Evolutionary conservation across 2,113 vertebrate species (phyloP).

Genomic region (Python bivittatus): DNA sequence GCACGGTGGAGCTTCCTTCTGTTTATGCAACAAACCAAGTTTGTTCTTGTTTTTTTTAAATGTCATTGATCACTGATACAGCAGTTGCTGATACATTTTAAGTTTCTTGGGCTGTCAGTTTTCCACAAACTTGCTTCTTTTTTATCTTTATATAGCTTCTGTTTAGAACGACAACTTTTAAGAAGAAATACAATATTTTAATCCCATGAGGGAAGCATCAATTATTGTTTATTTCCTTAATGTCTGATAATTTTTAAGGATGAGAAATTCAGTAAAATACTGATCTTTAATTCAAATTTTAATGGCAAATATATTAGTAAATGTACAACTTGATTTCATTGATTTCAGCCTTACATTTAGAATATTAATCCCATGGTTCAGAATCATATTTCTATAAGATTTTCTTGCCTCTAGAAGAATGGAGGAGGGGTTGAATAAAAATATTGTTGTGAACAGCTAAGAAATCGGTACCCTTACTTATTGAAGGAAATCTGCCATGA

Average conservation of each 20-base stretch:
- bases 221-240: neutral
- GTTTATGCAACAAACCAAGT: neutral
- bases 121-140: neutral
- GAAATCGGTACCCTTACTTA: neutral
- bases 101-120: neutral
- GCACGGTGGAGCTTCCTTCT: neutral
- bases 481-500: neutral
- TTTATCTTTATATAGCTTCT: neutral
- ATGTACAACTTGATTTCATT: neutral
- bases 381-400: neutral
- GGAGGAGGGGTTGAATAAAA: neutral
- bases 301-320: neutral
- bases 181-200: neutral
- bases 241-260: neutral
- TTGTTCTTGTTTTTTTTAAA: neutral
- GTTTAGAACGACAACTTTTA: neutral
- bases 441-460: neutral
- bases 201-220: neutral
- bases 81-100: neutral
- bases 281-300: neutral
- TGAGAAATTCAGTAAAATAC: neutral
- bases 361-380: neutral
- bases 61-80: neutral
- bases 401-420: neutral
- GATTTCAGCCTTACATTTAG: neutral